phyloP scores from a whole-genome alignment of 2,888 invertebrate genomes.

The Andricus curvator region DNA sequence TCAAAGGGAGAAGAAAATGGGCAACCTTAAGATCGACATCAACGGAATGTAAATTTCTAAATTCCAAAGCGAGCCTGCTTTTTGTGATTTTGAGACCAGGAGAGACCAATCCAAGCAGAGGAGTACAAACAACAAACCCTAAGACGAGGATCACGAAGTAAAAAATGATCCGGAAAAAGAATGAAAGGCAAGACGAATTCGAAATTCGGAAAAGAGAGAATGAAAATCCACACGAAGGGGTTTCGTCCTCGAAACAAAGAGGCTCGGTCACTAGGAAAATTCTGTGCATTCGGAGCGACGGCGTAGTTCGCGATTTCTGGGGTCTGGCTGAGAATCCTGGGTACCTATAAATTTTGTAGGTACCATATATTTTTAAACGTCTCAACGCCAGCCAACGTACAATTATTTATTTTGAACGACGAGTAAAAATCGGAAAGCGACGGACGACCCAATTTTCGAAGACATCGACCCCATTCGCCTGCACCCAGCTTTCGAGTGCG shows the following conservation, averaged over 20 bases:
- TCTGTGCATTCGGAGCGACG: slow-evolving; percentile 26
- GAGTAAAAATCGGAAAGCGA: slow-evolving; percentile 33
- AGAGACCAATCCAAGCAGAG: not conserved
- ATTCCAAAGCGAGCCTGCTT: slow-evolving; percentile 23
- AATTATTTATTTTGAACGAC: slow-evolving; percentile 29
- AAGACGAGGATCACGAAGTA: slow-evolving; percentile 6
- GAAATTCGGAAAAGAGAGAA: slow-evolving; percentile 17
- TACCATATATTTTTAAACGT: slow-evolving; percentile 32
- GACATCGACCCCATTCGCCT: slow-evolving; percentile 32
- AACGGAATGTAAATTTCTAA: slow-evolving; percentile 80
- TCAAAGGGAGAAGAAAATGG: slow-evolving; percentile 93
- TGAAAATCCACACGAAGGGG: slow-evolving; percentile 47
- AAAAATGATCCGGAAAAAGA: slow-evolving; percentile 41
- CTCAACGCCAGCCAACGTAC: slow-evolving; percentile 11
- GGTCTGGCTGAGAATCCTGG: slow-evolving; percentile 34
- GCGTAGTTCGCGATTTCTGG: not conserved
- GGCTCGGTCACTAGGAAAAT: slow-evolving; percentile 26
- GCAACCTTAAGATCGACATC: slow-evolving; percentile 90
- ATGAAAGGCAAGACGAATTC: slow-evolving; percentile 5
- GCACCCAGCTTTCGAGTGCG: slow-evolving; percentile 23
- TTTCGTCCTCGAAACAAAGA: slow-evolving; percentile 4
- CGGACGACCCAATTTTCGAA: slow-evolving; percentile 31
- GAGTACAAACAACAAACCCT: not conserved
- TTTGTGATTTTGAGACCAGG: slow-evolving; percentile 28
- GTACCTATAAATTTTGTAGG: not conserved